Evolutionary conservation across 2,888 invertebrate genomes (phyloP), one percentile per base, ranked within the genome.

Genomic region (Arrhopalites spinosus): DNA sequence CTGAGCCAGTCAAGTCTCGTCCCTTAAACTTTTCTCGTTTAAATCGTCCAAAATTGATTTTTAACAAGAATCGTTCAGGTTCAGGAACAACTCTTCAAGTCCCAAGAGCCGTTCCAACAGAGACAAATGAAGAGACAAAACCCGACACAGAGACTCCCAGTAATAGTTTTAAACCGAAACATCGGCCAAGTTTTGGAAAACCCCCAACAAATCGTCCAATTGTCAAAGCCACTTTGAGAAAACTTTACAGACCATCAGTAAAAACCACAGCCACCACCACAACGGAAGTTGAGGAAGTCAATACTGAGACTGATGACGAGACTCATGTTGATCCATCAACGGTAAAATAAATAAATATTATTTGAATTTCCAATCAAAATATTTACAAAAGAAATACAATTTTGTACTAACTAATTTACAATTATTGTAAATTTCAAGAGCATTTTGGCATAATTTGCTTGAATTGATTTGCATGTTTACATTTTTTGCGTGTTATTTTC

Each of bases 121-220:
- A 59, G 30, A 17, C 29, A 2, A 1, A 43, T 13, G 20, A 45
- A 29, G 36, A 36, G 15, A 36, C 61, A 36, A 66, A 63, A 17
- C 7, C 30, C n/a, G 25, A 25, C 8, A 13, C 30, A 13, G 77
- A 77, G 25, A 77, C 77, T n/a, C 77, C 77, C 1, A 53, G 29
- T 20, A 25, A 30, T 20, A 73, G 73, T 36, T 76, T 76, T 61
- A 66, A 36, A 36, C 67, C 64, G 1, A 76, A 72, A 59, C 7
- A 47, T 7, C 45, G 68, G 17, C 76, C 72, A 13, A 43, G 59
- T 43, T 30, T 43, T 7, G 50, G 69, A 13, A 20, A 25, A 20
- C 11, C 23, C 20, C 69, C 69, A 15, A 43, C 59, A 11, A 66
- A 64, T 27, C 73, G 73, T 29, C 73, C 73, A 2, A 8, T 73